Evolutionary conservation across 1,140 invertebrate species (phyloP), one percentile per base, ranked within the genome.

Genomic region (Camponotus vicinus): DNA sequence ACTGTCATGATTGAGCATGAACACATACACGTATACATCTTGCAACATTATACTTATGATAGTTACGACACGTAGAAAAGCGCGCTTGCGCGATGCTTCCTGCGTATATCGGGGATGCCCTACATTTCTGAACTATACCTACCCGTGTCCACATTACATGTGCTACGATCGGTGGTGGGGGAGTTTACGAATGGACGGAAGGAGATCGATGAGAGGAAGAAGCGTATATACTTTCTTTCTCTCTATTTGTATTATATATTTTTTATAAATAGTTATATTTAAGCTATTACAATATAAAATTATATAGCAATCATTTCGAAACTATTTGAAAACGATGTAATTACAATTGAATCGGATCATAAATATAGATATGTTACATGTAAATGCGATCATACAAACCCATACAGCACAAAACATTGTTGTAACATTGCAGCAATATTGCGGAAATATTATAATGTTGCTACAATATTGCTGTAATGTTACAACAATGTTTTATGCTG

Each of bases 11-110:
- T 57, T 57, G 37, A 42, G 52, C 37, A 66, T 18, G 21, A 21
- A 69, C 27, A 27, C 27, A 78, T 3, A 9, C 32, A 55, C n/a
- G n/a, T 32, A 32, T 55, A 76, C 7, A 64, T 85, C 61, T 67
- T 52, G 64, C 55, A 85, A 82, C n/a, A 67, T 85, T 85, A 85
- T 76, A 32, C 42, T 69, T 67, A 57, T 59, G 32, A 85, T 67
- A 37, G 67, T 63, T 82, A 42, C 37, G 79, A 82, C 67, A 82
- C 27, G 64, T 32, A 73, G 69, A 75, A n/a, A 13, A 75, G 55
- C 32, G 37, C 42, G 67, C 78, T 80, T 42, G 64, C 77, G 77
- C 69, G 78, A 80, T 83, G 32, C 57, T 61, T 75, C 18, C 79
- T 82, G 34, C 71, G 49, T 40, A 57, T 61, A 83, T 67, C 37